Evolutionary conservation across 2,888 invertebrate species (phyloP).

Genomic region (Aphodius granarius): DNA sequence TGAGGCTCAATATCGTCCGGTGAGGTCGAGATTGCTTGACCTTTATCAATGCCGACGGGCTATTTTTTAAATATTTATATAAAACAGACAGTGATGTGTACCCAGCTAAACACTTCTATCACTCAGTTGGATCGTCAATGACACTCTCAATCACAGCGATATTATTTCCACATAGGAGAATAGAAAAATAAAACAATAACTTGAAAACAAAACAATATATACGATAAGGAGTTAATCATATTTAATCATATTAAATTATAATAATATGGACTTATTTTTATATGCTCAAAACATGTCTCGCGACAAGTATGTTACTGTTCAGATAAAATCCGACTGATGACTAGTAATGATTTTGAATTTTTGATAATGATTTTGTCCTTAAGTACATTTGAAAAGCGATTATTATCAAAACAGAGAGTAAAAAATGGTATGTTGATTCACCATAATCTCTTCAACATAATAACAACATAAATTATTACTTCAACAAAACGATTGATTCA

Average conservation of each 20-base stretch:
- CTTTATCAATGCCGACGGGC: conserved; percentile 4
- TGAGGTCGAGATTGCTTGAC: conserved; percentile 8
- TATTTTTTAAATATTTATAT: conserved; percentile 12
- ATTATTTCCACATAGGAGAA: not conserved
- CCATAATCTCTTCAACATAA: too few relatives aligned
- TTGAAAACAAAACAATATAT: not conserved
- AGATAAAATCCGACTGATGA: not conserved
- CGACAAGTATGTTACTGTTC: not conserved
- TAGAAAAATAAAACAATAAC: not conserved
- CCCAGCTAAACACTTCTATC: not conserved
- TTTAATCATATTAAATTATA: not conserved
- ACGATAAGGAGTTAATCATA: not conserved
- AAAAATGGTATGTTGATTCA: too few relatives aligned
- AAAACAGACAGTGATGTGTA: not conserved
- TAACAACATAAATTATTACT: too few relatives aligned
- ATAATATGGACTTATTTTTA: not conserved
- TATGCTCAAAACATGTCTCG: not conserved
- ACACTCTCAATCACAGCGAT: not conserved
- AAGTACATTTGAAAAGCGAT: too few relatives aligned
- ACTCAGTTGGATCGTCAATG: not conserved
- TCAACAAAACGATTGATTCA: too few relatives aligned
- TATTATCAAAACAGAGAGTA: too few relatives aligned
- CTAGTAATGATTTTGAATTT: not conserved
- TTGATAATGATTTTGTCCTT: too few relatives aligned
- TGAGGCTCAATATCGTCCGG: not conserved